A percentile compares a stretch with the other conserved stretches of the same genome.
Conservation (phyloP, 2,888 invertebrate genomes). For the Mythimna albipuncta region DNA sequence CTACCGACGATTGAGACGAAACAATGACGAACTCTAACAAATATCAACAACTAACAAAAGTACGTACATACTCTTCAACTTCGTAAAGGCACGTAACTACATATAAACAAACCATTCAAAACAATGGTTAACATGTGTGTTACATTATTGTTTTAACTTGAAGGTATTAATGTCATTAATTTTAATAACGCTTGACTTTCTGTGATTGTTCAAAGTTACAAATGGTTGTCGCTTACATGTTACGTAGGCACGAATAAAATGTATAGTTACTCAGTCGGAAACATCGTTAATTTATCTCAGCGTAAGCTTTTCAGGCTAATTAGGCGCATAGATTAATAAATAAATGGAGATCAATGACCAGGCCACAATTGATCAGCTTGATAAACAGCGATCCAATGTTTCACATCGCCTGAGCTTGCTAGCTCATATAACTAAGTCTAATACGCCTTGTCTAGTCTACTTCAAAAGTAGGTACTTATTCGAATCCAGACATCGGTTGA, state of each 20-base stretch:
- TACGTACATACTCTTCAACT: conserved; percentile 62
- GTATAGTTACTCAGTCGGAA: conserved; percentile 12
- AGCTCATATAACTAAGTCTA: neutral
- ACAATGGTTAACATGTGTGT: conserved; percentile 68
- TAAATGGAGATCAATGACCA: conserved; percentile 1
- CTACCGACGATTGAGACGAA: conserved; percentile 37
- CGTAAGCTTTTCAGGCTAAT: neutral
- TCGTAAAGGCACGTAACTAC: conserved; percentile 78
- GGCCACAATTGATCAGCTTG: neutral
- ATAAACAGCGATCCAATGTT: neutral
- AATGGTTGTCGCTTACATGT: conserved; percentile 42
- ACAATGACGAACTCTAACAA: conserved; percentile 53
- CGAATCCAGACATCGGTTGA: conserved; percentile 4
- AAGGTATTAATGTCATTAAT: conserved; percentile 31
- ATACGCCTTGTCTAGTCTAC: neutral
- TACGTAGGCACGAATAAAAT: conserved; percentile 29
- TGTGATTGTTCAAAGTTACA: conserved; percentile 15
- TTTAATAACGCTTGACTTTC: conserved; percentile 12
- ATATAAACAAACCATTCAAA: conserved; percentile 72
- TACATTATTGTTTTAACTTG: conserved; percentile 49
- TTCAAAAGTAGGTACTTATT: neutral
- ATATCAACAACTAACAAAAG: conserved; percentile 70
- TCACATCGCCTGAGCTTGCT: neutral
- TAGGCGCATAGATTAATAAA: neutral
- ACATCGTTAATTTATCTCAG: neutral